These are phyloP conservation scores for Chaitophorus viminalis DNA, from an alignment of 2,888 invertebrate genomes.

Conservation along the genomic window DNA sequence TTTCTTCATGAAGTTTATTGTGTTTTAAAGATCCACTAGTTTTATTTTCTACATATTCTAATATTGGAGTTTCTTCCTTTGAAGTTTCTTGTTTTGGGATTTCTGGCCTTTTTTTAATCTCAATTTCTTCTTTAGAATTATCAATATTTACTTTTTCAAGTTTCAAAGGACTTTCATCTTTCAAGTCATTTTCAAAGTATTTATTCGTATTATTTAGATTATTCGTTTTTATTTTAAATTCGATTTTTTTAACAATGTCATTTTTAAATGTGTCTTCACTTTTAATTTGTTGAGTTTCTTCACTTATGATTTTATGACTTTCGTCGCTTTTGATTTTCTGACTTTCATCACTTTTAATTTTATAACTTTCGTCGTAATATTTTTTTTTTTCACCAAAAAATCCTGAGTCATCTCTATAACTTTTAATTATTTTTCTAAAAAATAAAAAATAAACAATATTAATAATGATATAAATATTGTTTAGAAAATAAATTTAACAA, in stretches of 20 bases:
- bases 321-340: constrained; percentile 35
- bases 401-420: constrained; percentile 47
- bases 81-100: not conserved
- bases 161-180: constrained; percentile 27
- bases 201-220: constrained; percentile 31
- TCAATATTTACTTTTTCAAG: not conserved
- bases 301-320: constrained; percentile 32
- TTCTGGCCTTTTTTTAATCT: constrained; percentile 22
- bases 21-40: constrained; percentile 14
- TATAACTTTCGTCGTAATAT: constrained; percentile 51
- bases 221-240: constrained; percentile 33
- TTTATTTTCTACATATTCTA: constrained; percentile 35
- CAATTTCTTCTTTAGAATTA: constrained; percentile 14
- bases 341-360: not conserved
- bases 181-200: constrained; percentile 45
- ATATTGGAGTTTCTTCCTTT: not conserved
- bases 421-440: constrained; percentile 62
- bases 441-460: constrained; percentile 33
- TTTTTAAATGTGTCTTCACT: constrained; percentile 13
- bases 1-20: constrained; percentile 2
- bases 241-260: constrained; percentile 44
- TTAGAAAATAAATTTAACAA: not conserved
- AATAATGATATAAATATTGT: not conserved
- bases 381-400: constrained; percentile 60
- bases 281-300: constrained; percentile 39